phyloP scores from a whole-genome alignment of 1,140 invertebrate genomes.

The Trichonephila clavata region DNA sequence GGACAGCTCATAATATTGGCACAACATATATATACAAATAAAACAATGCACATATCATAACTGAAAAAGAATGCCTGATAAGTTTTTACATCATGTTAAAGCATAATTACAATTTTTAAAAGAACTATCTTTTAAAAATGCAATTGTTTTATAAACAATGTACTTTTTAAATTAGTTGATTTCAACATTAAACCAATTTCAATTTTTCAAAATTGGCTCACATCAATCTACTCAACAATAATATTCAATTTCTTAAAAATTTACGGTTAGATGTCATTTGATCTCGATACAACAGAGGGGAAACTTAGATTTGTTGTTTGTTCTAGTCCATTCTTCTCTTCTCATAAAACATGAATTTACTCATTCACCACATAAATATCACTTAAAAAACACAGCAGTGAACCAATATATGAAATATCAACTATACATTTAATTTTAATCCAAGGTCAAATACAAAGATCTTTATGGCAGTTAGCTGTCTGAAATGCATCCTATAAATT shows the following conservation, averaged over 20 bases:
- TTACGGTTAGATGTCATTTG: no score
- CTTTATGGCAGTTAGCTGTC: neutral
- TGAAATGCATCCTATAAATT: neutral
- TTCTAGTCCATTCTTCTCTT: no score
- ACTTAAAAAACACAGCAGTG: neutral
- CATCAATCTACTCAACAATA: neutral
- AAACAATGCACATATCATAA: neutral
- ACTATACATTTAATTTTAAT: neutral
- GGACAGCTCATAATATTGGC: slow-evolving; percentile 33
- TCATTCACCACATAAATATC: no score
- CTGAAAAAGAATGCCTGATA: neutral
- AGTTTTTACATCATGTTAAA: neutral
- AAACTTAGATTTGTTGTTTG: no score
- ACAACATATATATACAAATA: neutral
- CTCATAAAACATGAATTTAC: no score
- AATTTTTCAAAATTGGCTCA: neutral
- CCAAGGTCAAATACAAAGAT: neutral
- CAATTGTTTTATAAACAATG: neutral
- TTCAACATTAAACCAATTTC: neutral
- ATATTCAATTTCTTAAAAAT: no score
- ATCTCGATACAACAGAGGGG: no score
- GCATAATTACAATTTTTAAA: no score
- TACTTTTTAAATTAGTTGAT: neutral
- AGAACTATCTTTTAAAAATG: no score
- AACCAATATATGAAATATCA: slow-evolving; percentile 15